Evolutionary conservation across 2,888 invertebrate genomes (phyloP), one percentile per base, ranked within the genome.

Genomic region (Daptonema setosum): DNA sequence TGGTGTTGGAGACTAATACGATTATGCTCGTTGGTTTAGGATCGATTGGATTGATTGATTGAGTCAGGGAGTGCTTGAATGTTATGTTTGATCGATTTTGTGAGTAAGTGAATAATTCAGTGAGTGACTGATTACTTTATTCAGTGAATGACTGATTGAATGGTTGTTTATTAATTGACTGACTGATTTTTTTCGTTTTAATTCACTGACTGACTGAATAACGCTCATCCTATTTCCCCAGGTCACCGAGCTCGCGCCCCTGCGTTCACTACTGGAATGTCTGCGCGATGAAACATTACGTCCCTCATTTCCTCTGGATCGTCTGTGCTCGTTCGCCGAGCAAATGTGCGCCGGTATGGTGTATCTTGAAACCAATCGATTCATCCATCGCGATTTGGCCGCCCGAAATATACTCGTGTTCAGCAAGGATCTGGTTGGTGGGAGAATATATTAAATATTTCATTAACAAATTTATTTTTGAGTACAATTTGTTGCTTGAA

Each of bases 281-380:
- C 79, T 97, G 41, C 87, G 90, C 67, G 93, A 95, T 71, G 83
- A 87, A 0, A 82, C 86, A 0, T 75, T 93, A 57, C 77, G 90
- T 3, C 78, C 83, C n/a, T 87, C 85, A 71, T 90, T 95, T 72
- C 84, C 88, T 0, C 84, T 95, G 55, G 80, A 84, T 54, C 84
- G 85, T 22, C 78, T 97, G 29, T 93, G 90, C 75, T 86, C 87
- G 73, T 95, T 93, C 73, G 86, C 90, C 20, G 81, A 85, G 69
- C 91, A 93, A 75, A 88, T 93, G 55, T 87, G 87, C 73, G 86
- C 87, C 75, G 97, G 95, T 55, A 97, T 97, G 95, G 82, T 84
- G 71, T 97, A 95, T 75, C 77, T 97, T 63, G 93, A 93, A 75
- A 82, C 82, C 61, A 90, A 91, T 75, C 80, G 93, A 72, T 80